Conservation (phyloP, 1,140 invertebrate species). For the Acromyrmex heyeri region DNA sequence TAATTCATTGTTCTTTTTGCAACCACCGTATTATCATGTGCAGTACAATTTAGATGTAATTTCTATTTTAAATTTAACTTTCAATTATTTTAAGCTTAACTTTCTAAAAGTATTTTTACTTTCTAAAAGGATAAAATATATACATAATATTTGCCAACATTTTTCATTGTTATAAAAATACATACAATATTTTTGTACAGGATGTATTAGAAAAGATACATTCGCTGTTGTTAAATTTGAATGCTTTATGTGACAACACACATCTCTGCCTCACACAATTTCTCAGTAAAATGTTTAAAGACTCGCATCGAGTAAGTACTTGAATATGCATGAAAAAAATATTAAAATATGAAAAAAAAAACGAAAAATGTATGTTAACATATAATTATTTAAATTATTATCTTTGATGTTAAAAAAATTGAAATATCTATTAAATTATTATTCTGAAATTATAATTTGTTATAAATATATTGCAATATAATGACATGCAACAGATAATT, state of each 20-base stretch:
- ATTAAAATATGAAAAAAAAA: too few relatives aligned
- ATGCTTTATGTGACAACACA: slow-evolving; percentile 84
- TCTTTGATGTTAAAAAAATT: not conserved
- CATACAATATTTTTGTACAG: slow-evolving; percentile 71
- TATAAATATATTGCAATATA: not conserved
- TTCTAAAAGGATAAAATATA: not conserved
- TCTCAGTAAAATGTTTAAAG: slow-evolving; percentile 89
- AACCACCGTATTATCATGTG: slow-evolving; percentile 88
- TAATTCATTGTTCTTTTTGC: slow-evolving; percentile 89
- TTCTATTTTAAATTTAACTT: not conserved
- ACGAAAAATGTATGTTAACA: too few relatives aligned
- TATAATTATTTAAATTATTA: not conserved
- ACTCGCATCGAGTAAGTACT: slow-evolving; percentile 83
- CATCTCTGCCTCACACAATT: slow-evolving; percentile 90
- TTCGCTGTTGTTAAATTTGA: slow-evolving; percentile 87
- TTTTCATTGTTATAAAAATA: slow-evolving; percentile 33
- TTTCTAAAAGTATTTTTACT: not conserved
- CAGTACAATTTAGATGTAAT: slow-evolving; percentile 83
- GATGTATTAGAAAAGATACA: slow-evolving; percentile 86
- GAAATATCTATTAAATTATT: not conserved
- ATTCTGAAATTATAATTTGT: not conserved
- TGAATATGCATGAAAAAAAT: not conserved
- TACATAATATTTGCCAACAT: not conserved
- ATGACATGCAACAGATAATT: not conserved
- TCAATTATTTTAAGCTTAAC: not conserved